Conservation (phyloP, 2,797 vertebrate genomes). For the Eremophila alpestris region DNA sequence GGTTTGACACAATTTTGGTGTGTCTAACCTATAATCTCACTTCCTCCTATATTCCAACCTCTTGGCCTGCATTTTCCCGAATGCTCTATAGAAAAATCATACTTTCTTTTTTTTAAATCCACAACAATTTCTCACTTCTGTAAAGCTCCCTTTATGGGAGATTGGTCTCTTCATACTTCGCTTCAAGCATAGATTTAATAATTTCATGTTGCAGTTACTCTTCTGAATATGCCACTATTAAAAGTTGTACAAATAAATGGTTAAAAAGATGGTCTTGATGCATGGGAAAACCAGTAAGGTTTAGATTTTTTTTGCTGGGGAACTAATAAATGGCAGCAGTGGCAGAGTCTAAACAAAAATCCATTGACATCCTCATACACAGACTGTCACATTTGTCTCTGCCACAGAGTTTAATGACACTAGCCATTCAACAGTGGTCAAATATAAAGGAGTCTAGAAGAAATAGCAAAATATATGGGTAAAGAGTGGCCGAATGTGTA, state of each 20-base stretch:
- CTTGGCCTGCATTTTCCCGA: not conserved
- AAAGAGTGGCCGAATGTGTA: not conserved
- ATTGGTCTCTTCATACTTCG: not conserved
- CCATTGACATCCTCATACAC: rapidly evolving
- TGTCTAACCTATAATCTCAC: constrained; percentile 32
- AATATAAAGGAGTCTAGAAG: not conserved
- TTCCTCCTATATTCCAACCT: constrained; percentile 34
- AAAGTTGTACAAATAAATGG: not conserved
- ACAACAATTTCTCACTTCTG: constrained; percentile 25
- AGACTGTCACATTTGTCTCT: not conserved
- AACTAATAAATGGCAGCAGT: not conserved
- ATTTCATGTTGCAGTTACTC: not conserved
- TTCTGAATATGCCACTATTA: not conserved
- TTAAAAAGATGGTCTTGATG: not conserved
- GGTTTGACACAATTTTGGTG: not conserved
- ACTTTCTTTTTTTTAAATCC: not conserved
- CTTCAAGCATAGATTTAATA: not conserved
- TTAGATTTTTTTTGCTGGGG: not conserved
- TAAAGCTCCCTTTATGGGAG: not conserved
- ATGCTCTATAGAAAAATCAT: not conserved
- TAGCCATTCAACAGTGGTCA: not conserved
- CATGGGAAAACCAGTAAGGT: not conserved
- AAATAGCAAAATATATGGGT: not conserved
- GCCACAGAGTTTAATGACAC: not conserved
- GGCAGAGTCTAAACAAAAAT: not conserved